Evolutionary conservation across 2,113 vertebrate species (phyloP), one percentile per base, ranked within the genome.

Genomic region (Vanacampus margaritifer): DNA sequence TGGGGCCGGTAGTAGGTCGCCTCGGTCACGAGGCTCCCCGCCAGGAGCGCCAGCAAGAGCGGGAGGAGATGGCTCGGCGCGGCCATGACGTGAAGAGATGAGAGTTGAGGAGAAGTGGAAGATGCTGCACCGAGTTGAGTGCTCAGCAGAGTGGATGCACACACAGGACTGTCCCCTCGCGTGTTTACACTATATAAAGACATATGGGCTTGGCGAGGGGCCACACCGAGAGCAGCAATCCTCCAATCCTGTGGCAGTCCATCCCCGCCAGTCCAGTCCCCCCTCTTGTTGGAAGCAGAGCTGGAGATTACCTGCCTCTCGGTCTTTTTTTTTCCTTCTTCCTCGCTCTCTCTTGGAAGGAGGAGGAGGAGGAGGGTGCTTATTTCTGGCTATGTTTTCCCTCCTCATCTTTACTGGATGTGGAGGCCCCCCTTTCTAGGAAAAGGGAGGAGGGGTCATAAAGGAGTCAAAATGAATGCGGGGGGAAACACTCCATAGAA

Each of bases 151-250:
- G 87, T 88, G 80, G 69, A 88, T 74, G 89, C 85, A 77, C 83
- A 79, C 89, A 91, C 89, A 78, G 88, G 89, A 87, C 89, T 87
- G 89, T 90, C 88, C 80, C 84, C 79, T 86, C 89, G 89, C 86
- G 88, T 86, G 84, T 89, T 92, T 81, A 92, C 91, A 86, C 83
- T 92, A 92, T 93, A 91, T 93, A 93, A 93, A 92, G 90, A 91
- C 90, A 87, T 90, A 90, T 88, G 90, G 86, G 84, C 88, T 85
- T 92, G 91, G 91, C 90, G 83, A 36, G 65, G 75, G 73, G 91
- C 92, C 91, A 91, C 84, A 71, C 83, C 84, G 78, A 78, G 78
- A 81, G 81, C 78, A 84, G 73, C 79, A 80, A 78, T 92, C 90
- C 80, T 92, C 92, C 92, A 93, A 93, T 93, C 91, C 82, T 72